Conservation (phyloP, 2,888 invertebrate genomes). For the Pharmacophagus antenor region DNA sequence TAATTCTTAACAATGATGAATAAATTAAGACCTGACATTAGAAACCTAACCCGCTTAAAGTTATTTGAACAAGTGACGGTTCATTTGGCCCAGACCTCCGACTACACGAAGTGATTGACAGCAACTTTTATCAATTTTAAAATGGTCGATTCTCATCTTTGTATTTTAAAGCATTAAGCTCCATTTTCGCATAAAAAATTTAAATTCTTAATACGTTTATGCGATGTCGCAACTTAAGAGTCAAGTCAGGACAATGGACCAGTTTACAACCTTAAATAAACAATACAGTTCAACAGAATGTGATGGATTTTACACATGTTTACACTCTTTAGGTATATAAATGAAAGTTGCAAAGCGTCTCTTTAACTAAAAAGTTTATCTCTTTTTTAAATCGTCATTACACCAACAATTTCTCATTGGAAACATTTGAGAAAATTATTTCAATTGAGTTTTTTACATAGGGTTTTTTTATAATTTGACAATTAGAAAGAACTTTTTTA, state of each 20-base stretch:
- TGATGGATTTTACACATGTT: conserved; percentile 8
- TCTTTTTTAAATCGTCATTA: no score
- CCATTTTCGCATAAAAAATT: conserved; percentile 1
- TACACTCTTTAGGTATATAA: conserved; percentile 15
- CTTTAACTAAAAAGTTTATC: no score
- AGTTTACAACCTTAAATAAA: conserved; percentile 20
- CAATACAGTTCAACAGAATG: conserved; percentile 6
- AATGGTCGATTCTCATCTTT: not conserved
- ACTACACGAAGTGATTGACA: conserved; percentile 25
- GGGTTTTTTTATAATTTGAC: no score
- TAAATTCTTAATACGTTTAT: conserved; percentile 9
- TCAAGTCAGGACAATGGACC: conserved; percentile 28
- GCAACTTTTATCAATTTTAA: conserved; percentile 13
- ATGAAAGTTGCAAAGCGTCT: not conserved
- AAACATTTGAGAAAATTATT: no score
- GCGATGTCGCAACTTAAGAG: conserved; percentile 8
- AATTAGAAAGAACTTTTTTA: no score
- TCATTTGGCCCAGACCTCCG: conserved; percentile 22
- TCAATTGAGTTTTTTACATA: no score
- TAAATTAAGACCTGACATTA: conserved; percentile 23
- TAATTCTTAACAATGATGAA: conserved; percentile 13
- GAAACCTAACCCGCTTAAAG: conserved; percentile 25
- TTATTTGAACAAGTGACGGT: conserved; percentile 18
- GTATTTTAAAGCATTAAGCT: not conserved
- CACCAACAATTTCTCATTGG: no score